A percentile compares a stretch with the other conserved stretches of the same genome.
Conservation (phyloP, 2,797 vertebrate genomes). For the Centroberyx gerrardi region DNA sequence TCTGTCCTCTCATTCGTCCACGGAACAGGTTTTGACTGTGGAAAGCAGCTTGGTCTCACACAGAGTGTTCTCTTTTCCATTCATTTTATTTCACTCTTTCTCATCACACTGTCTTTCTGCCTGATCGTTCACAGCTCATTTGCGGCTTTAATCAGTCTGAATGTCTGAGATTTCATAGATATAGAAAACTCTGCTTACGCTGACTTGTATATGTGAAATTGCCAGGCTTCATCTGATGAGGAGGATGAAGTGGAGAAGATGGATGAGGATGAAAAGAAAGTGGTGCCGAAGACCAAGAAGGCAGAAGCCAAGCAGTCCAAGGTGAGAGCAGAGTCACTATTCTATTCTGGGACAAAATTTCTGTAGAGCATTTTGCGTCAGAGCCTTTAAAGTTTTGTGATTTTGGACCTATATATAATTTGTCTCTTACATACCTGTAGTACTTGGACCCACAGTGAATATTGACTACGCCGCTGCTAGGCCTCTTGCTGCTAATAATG, state of each 20-base stretch:
- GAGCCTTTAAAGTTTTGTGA: too few species aligned
- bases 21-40: background rate
- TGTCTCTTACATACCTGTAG: too few species aligned
- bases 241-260: slow-evolving; percentile 70
- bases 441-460: too few species aligned
- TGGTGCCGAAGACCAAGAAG: slow-evolving; percentile 62
- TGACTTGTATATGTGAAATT: slow-evolving; percentile 5
- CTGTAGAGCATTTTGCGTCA: too few species aligned
- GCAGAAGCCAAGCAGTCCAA: slow-evolving; percentile 49
- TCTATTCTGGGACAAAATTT: too few species aligned
- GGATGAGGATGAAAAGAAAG: slow-evolving; percentile 67
- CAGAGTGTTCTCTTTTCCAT: background rate
- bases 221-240: slow-evolving; percentile 70
- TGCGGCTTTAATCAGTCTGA: background rate
- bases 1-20: background rate
- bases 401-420: too few species aligned
- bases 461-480: too few species aligned
- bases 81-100: too few species aligned
- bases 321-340: slow-evolving; percentile 20
- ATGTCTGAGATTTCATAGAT: background rate
- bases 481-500: too few species aligned
- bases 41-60: background rate
- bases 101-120: background rate
- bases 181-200: slow-evolving; percentile 3
- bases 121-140: background rate